These are phyloP conservation scores for Limnephilus lunatus DNA, from an alignment of 2,888 invertebrate genomes.

Conservation along the genomic window DNA sequence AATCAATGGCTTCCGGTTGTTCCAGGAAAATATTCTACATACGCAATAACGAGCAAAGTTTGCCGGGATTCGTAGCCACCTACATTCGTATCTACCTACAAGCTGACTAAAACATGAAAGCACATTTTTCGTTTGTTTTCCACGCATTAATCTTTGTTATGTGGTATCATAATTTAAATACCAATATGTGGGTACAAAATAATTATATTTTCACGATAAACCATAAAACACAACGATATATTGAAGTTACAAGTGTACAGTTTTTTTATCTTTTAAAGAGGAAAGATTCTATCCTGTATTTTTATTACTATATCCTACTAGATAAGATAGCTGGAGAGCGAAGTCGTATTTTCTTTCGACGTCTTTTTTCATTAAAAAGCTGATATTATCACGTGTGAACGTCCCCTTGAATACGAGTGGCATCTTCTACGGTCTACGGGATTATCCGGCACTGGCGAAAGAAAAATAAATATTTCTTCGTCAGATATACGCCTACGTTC, in stretches of 20 bases:
- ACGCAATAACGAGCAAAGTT: conserved; percentile 17
- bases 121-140: not conserved
- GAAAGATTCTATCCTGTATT: not conserved
- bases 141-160: not conserved
- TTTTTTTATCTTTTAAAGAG: not conserved
- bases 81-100: not conserved
- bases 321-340: not conserved
- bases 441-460: not conserved
- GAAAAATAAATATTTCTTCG: not conserved
- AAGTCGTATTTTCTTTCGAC: not conserved
- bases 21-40: conserved; percentile 23
- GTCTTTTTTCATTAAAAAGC: not conserved
- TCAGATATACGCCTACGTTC: not conserved
- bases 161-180: not conserved
- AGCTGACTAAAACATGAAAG: not conserved
- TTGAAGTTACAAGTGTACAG: not conserved
- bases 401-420: not conserved
- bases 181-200: not conserved
- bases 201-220: not conserved
- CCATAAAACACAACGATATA: not conserved
- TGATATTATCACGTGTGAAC: conserved; percentile 2
- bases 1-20: conserved; percentile 21
- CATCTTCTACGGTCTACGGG: not conserved
- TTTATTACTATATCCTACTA: not conserved
- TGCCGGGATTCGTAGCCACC: not conserved